Evolutionary conservation across 2,113 vertebrate species (phyloP).

Genomic region (Haemorhous mexicanus): DNA sequence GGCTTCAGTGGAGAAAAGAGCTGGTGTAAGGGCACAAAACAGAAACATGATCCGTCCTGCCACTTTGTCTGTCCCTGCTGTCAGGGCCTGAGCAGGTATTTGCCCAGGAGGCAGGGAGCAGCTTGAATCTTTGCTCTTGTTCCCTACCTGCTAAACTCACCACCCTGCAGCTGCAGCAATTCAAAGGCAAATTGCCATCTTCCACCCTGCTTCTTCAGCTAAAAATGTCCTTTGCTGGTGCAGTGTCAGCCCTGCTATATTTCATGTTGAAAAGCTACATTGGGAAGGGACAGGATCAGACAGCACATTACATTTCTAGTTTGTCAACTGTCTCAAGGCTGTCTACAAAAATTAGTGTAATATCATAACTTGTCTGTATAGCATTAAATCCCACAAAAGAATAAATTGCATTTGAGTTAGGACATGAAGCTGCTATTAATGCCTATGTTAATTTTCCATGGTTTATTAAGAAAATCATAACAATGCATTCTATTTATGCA

Average conservation of each 20-base stretch:
- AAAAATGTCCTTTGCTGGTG: background rate
- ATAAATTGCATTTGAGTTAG: slow-evolving; percentile 24
- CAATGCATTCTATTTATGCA: slow-evolving; percentile 48
- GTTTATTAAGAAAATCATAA: slow-evolving; percentile 69
- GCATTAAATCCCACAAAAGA: slow-evolving; percentile 25
- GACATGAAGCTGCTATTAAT: background rate
- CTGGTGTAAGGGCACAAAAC: background rate
- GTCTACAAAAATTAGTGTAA: slow-evolving; percentile 37
- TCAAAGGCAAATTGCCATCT: background rate
- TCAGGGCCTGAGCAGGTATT: rapidly evolving
- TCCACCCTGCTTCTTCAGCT: background rate
- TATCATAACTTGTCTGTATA: slow-evolving; percentile 16
- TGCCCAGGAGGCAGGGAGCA: background rate
- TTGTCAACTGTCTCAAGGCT: slow-evolving; percentile 28
- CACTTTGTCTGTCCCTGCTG: background rate
- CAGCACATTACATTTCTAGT: background rate
- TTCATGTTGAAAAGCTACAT: background rate
- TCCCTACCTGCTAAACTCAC: background rate
- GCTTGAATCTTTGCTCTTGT: background rate
- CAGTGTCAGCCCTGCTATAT: background rate
- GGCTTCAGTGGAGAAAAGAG: background rate
- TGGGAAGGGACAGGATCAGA: background rate
- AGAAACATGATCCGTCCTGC: background rate
- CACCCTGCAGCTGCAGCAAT: background rate
- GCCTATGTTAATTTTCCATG: slow-evolving; percentile 57